phyloP scores from a whole-genome alignment of 2,888 invertebrate genomes.

The Baronia brevicornis region DNA sequence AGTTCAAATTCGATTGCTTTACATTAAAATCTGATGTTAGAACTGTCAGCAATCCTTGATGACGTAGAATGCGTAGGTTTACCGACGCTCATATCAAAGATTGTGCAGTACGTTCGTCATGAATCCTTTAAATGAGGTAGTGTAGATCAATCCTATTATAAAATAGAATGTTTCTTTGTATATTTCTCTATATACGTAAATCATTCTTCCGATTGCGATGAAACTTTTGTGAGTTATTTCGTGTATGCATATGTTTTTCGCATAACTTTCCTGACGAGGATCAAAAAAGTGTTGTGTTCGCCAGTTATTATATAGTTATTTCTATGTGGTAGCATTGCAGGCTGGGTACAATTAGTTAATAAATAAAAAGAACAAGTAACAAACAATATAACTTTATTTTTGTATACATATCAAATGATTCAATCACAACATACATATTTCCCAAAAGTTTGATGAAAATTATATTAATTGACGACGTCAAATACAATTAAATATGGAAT shows the following conservation, averaged over 20 bases:
- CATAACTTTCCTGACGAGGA: too few relatives aligned
- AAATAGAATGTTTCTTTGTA: too few relatives aligned
- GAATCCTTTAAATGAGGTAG: too few relatives aligned
- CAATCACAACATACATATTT: constrained; percentile 51
- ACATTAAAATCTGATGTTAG: constrained; percentile 13
- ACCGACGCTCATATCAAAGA: constrained; percentile 41
- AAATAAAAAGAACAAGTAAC: constrained; percentile 29
- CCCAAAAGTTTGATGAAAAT: constrained; percentile 21
- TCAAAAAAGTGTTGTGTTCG: background rate
- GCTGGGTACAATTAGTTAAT: constrained; percentile 1
- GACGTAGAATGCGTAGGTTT: constrained; percentile 35
- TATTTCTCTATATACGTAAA: too few relatives aligned
- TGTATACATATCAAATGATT: constrained; percentile 29
- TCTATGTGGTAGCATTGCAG: background rate
- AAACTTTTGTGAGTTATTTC: too few relatives aligned
- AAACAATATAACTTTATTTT: constrained; percentile 62
- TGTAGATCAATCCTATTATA: too few relatives aligned
- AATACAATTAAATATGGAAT: constrained; percentile 2
- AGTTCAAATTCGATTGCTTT: constrained; percentile 26
- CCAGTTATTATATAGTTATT: constrained; percentile 11
- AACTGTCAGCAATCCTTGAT: constrained; percentile 27
- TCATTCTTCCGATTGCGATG: too few relatives aligned
- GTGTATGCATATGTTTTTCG: too few relatives aligned
- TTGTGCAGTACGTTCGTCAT: constrained; percentile 19
- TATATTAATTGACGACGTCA: constrained; percentile 14